Percentiles rank a stretch among this genome's conserved stretches.
Evolutionary conservation across 2,797 vertebrate genomes (phyloP).

Genomic region (Buphagus erythrorhynchus): DNA sequence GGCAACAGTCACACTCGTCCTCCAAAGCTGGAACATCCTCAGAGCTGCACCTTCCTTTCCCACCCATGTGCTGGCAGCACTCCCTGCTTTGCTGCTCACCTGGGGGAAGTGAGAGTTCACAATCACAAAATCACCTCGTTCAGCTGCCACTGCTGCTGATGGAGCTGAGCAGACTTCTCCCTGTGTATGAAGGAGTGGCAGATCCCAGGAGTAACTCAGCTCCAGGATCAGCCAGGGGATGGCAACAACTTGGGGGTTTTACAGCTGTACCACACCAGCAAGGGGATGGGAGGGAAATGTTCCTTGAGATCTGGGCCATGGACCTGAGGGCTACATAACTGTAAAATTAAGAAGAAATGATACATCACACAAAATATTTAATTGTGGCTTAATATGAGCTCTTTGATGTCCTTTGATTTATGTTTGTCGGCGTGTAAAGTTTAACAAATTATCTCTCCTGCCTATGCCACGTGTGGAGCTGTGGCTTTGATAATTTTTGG

Average conservation of each 20-base stretch:
- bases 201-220: not conserved
- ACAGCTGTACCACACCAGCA: not conserved
- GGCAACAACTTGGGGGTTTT: not conserved
- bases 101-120: not conserved
- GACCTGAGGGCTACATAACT: not conserved
- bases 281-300: not conserved
- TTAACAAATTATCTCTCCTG: not conserved
- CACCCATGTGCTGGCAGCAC: not conserved
- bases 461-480: fast-evolving
- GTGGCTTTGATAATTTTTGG: not conserved
- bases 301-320: not conserved
- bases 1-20: not conserved
- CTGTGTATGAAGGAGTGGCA: not conserved
- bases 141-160: not conserved
- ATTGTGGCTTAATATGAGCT: not conserved
- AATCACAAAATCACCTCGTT: not conserved
- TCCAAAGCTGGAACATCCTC: not conserved
- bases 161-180: not conserved
- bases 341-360: not conserved
- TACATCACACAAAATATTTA: not conserved
- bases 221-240: not conserved
- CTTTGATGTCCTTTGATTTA: not conserved
- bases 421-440: not conserved
- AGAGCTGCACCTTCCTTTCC: not conserved
- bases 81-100: not conserved